These are phyloP conservation scores for Synanthedon myopaeformis DNA, from an alignment of 2,888 invertebrate genomes.

Conservation along the genomic window DNA sequence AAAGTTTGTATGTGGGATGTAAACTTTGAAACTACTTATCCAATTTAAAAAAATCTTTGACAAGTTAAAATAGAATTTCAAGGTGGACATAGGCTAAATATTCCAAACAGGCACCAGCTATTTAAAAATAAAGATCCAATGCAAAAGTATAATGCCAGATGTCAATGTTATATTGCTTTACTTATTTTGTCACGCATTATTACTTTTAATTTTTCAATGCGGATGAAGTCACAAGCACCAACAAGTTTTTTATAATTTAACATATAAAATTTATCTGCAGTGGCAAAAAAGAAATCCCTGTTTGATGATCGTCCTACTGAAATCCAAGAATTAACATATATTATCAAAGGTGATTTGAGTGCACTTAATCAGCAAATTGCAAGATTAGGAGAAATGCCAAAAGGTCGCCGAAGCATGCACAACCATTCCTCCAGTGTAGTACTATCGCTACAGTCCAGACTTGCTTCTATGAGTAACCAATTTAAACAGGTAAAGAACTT, in stretches of 20 bases:
- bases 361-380: conserved; percentile 97
- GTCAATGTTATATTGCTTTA: neutral
- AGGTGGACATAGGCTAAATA: too few species aligned
- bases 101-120: too few species aligned
- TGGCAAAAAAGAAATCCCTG: conserved; percentile 97
- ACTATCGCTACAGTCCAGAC: conserved; percentile 89
- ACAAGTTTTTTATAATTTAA: neutral
- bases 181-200: too few species aligned
- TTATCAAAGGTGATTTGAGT: conserved; percentile 95
- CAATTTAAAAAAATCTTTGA: too few species aligned
- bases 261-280: conserved; percentile 57
- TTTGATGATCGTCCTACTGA: conserved; percentile 97
- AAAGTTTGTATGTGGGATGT: too few species aligned
- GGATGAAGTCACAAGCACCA: too few species aligned
- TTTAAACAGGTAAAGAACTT: conserved; percentile 80
- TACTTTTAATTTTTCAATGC: neutral
- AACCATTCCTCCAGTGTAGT: conserved; percentile 95
- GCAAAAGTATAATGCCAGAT: too few species aligned
- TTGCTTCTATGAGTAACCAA: conserved; percentile 97
- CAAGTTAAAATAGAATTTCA: too few species aligned
- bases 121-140: too few species aligned
- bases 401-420: conserved; percentile 84
- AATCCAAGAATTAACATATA: conserved; percentile 97
- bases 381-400: conserved; percentile 85
- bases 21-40: too few species aligned